Percentiles rank a stretch among this genome's conserved stretches.
These are phyloP conservation scores for Seira ritae DNA, from an alignment of 2,888 invertebrate genomes.

Conservation along the genomic window DNA sequence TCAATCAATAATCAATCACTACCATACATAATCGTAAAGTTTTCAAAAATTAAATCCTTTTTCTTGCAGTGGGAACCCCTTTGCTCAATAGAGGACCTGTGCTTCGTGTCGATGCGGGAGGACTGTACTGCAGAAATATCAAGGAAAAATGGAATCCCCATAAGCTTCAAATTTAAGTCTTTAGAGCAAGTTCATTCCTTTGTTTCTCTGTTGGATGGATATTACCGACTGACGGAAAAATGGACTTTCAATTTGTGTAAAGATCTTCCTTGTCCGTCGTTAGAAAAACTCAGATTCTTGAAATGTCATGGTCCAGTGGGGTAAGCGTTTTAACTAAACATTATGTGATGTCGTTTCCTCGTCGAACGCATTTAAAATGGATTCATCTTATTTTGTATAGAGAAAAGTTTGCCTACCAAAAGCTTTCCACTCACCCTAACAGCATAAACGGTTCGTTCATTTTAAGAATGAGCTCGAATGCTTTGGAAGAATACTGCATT, in stretches of 20 bases:
- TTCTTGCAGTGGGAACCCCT: slow-evolving; percentile 82
- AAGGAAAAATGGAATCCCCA: slow-evolving; percentile 85
- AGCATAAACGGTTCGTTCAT: slow-evolving; percentile 88
- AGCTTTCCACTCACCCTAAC: slow-evolving; percentile 86
- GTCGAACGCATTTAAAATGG: no score
- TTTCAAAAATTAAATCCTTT: slow-evolving; percentile 14
- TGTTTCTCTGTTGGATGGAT: slow-evolving; percentile 89
- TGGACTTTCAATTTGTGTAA: slow-evolving; percentile 94
- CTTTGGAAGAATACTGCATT: slow-evolving; percentile 87
- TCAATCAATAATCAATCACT: not conserved
- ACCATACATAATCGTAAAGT: slow-evolving; percentile 11
- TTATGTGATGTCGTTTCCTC: not conserved
- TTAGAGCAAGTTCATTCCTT: slow-evolving; percentile 84
- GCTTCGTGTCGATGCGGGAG: slow-evolving; percentile 84
- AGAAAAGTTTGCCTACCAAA: slow-evolving; percentile 89
- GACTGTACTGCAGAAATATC: slow-evolving; percentile 86
- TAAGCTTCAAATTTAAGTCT: slow-evolving; percentile 84
- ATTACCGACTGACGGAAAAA: slow-evolving; percentile 89
- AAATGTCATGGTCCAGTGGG: slow-evolving; percentile 95
- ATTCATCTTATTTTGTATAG: no score
- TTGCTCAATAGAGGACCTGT: slow-evolving; percentile 89
- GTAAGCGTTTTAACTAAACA: slow-evolving; percentile 78
- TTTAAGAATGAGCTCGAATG: slow-evolving; percentile 87
- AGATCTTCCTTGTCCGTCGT: slow-evolving; percentile 87
- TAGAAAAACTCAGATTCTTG: slow-evolving; percentile 83